Evolutionary conservation across 2,113 vertebrate species (phyloP), one percentile per base, ranked within the genome.

Genomic region (Malaclemys terrapin): DNA sequence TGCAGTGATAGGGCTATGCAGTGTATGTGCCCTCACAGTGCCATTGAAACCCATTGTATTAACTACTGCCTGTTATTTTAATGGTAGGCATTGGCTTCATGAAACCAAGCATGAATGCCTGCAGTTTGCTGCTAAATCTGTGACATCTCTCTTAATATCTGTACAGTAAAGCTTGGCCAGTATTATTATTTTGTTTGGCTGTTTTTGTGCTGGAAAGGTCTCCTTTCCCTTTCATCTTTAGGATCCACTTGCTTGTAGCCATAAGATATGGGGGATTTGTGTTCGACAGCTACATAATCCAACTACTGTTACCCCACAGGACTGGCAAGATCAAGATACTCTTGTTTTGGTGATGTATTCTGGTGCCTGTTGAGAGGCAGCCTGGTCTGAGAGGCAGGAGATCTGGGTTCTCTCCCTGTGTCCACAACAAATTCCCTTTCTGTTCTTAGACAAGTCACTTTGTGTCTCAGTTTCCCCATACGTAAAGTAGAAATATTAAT

Each of bases 151-250:
- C 65, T 87, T 80, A 82, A 65, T 87, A 79, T 90, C 65, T 90
- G 56, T 22, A 59, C 4, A 5, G 57, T 62, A 92, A 54, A 80
- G 84, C 69, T 20, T 11, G 57, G 83, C 82, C 38, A 69, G 92
- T 87, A 49, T 80, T 93, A 49, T 10, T 84, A 29, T 49, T 89
- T 93, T 90, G 87, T 82, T 93, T 81, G 84, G 45, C 72, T 93
- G 20, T 69, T 90, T 86, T 56, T 89, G 93, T 49, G 93, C 57
- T 94, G 56, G 83, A 91, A 82, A 59, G 31, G 31, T 57, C n/a
- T 83, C 89, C 6, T 49, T 82, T 45, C 42, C 22, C 47, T 91
- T 95, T 97, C 65, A 82, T 93, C 88, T 85, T 94, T 82, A 59
- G 72, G 59, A 54, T 88, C 90, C 4, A 1, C 13, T 52, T 91